Evolutionary conservation across 2,797 vertebrate species (phyloP).

Genomic region (Fistularia commersonii): DNA sequence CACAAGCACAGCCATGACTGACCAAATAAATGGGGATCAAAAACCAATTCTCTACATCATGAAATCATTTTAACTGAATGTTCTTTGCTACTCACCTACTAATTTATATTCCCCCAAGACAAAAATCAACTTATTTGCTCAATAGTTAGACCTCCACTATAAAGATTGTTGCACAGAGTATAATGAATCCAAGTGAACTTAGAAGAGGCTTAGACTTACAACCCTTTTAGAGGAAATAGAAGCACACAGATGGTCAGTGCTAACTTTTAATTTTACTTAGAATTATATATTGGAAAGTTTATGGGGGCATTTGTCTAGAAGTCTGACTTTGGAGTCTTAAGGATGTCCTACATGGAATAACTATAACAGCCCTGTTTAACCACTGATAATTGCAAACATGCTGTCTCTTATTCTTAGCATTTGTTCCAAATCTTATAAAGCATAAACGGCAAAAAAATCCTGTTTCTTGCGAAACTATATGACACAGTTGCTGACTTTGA

Average conservation of each 20-base stretch:
- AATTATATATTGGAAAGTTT: not conserved
- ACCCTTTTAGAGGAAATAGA: no score
- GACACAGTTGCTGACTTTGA: not conserved
- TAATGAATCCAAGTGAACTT: conserved; percentile 17
- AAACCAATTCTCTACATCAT: conserved; percentile 55
- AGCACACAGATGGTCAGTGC: no score
- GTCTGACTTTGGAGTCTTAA: not conserved
- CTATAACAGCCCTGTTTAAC: no score
- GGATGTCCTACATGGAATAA: no score
- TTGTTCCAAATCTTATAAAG: no score
- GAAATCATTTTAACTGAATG: conserved; percentile 70
- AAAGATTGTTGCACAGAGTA: conserved; percentile 38
- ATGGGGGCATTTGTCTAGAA: no score
- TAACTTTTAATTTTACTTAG: no score
- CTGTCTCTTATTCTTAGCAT: no score
- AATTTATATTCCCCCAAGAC: conserved; percentile 20
- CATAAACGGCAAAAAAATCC: no score
- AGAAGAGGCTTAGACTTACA: no score
- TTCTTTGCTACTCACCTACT: conserved; percentile 15
- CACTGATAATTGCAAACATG: no score
- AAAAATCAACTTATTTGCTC: conserved; percentile 3
- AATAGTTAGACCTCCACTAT: conserved; percentile 26
- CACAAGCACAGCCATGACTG: not conserved
- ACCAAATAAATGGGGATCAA: conserved; percentile 28
- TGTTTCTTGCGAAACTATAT: no score